These are phyloP conservation scores for Dynastes maya DNA, from an alignment of 2,888 invertebrate species.

Conservation along the genomic window DNA sequence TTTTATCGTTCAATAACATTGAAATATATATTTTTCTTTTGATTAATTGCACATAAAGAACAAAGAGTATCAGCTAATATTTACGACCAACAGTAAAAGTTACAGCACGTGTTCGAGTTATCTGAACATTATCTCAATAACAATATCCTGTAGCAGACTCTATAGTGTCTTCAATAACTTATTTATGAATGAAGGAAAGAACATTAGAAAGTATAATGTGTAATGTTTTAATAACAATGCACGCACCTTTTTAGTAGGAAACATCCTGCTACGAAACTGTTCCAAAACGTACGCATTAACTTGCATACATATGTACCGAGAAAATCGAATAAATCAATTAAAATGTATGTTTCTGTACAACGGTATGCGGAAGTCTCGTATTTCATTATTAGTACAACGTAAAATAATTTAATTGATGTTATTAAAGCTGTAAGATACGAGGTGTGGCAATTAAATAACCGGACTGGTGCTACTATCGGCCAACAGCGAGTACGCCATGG, in stretches of 20 bases:
- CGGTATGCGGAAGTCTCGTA: background rate
- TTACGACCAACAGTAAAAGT: too few species aligned
- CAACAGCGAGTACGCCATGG: too few species aligned
- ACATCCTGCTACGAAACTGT: background rate
- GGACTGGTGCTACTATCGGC: too few species aligned
- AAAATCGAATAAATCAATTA: constrained; percentile 12
- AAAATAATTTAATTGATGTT: background rate
- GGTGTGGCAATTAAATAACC: too few species aligned
- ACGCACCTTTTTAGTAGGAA: constrained; percentile 2
- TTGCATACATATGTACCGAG: background rate
- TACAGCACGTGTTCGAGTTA: too few species aligned
- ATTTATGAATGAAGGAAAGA: background rate
- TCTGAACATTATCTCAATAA: background rate
- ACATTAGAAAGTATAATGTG: constrained; percentile 22
- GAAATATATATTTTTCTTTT: too few species aligned
- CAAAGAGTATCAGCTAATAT: too few species aligned
- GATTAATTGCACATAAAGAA: too few species aligned
- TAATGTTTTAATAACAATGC: background rate
- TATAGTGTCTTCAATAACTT: background rate
- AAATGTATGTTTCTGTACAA: background rate
- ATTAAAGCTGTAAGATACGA: too few species aligned
- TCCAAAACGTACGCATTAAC: background rate
- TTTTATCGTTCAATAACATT: too few species aligned
- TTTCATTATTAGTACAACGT: background rate
- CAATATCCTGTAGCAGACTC: background rate